Percentiles rank a stretch among this genome's conserved stretches.
phyloP scores from a whole-genome alignment of 2,888 invertebrate species.

The Drosophila multiciliata region DNA sequence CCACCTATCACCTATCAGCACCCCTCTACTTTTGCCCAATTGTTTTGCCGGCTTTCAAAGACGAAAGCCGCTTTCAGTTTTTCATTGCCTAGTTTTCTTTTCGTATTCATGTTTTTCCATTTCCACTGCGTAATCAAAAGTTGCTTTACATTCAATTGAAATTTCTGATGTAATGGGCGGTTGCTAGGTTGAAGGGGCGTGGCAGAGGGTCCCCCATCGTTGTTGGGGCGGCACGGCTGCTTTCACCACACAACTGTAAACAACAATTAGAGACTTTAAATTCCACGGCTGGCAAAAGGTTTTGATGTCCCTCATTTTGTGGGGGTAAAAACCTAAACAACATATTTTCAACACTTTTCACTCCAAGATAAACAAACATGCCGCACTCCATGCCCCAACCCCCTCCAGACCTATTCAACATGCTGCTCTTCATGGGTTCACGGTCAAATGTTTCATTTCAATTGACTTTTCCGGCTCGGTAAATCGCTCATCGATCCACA shows the following conservation, averaged over 20 bases:
- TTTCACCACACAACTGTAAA: constrained; percentile 68
- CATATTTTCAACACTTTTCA: constrained; percentile 69
- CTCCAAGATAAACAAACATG: constrained; percentile 55
- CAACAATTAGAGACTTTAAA: constrained; percentile 64
- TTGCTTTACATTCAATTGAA: constrained; percentile 60
- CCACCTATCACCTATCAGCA: neutral
- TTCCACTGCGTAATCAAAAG: constrained; percentile 53
- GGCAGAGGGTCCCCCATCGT: constrained; percentile 9
- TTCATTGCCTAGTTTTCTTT: constrained; percentile 29
- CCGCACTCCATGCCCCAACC: neutral
- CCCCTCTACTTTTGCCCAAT: constrained; percentile 11
- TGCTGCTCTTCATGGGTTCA: constrained; percentile 35
- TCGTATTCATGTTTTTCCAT: constrained; percentile 32
- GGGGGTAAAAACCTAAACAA: constrained; percentile 47
- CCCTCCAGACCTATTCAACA: neutral
- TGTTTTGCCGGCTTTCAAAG: constrained; percentile 65
- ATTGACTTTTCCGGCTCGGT: constrained; percentile 51
- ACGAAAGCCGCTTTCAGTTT: constrained; percentile 60
- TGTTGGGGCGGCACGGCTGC: constrained; percentile 39
- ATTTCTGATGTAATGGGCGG: constrained; percentile 54
- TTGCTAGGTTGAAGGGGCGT: constrained; percentile 20
- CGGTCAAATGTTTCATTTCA: constrained; percentile 65
- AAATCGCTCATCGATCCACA: constrained; percentile 63
- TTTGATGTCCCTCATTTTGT: constrained; percentile 12
- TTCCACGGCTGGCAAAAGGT: constrained; percentile 39